Conservation (phyloP, 2,113 vertebrate species). For the Phalacrocorax carbo region DNA sequence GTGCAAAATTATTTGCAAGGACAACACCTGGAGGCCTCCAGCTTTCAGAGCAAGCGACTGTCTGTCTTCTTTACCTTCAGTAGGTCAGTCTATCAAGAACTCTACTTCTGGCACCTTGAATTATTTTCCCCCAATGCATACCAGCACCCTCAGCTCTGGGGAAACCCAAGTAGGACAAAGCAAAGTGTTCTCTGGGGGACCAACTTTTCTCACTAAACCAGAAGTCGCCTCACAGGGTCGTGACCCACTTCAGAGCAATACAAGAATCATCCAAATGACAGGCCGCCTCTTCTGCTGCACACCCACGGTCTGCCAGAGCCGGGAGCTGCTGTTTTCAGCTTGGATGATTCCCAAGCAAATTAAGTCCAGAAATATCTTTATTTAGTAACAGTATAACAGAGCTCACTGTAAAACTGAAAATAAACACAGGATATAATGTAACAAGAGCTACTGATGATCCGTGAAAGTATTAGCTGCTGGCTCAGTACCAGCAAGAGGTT, state of each 20-base stretch:
- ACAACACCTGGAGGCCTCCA: background rate
- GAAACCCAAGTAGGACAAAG: background rate
- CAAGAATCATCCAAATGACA: background rate
- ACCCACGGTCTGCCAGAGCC: background rate
- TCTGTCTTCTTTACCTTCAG: background rate
- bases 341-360: background rate
- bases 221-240: fast-evolving
- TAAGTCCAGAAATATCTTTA: background rate
- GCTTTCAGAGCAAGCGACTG: background rate
- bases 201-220: background rate
- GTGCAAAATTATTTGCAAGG: background rate
- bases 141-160: background rate
- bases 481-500: background rate
- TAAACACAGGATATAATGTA: background rate
- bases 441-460: background rate
- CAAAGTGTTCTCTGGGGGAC: background rate
- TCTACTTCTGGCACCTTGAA: background rate
- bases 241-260: fast-evolving
- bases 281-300: background rate
- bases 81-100: background rate
- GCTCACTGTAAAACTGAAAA: background rate
- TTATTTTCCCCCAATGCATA: background rate
- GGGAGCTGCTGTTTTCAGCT: background rate
- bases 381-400: background rate
- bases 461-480: background rate